Conservation (phyloP, 92 coral and sea anemone genomes). For the Zoanthus sansibaricus region DNA sequence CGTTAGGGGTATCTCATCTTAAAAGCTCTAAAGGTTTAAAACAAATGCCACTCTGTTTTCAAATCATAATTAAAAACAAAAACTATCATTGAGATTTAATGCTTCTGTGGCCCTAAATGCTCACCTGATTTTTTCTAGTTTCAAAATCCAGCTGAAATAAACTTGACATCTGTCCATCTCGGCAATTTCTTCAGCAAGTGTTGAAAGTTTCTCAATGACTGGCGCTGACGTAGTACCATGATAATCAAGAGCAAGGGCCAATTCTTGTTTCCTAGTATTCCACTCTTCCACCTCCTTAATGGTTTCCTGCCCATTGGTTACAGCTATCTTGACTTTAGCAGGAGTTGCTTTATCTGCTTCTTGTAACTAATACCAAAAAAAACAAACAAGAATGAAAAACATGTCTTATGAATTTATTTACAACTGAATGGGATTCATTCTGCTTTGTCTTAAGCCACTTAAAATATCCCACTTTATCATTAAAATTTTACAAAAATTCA, state of each 20-base stretch:
- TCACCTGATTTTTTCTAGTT: constrained; percentile 86
- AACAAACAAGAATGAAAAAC: not conserved
- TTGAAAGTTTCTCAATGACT: constrained; percentile 67
- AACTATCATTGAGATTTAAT: not conserved
- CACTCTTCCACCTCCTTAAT: constrained; percentile 59
- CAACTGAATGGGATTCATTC: no score
- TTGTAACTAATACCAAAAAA: constrained; percentile 54
- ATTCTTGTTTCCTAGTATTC: constrained; percentile 45
- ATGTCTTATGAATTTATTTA: no score
- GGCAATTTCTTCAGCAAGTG: constrained; percentile 71
- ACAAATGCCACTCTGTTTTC: no score
- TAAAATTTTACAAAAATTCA: no score
- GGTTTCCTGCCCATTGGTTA: constrained; percentile 68
- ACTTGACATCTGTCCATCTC: constrained; percentile 87
- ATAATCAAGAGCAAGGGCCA: constrained; percentile 56
- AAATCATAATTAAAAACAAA: not conserved
- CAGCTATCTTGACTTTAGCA: constrained; percentile 69
- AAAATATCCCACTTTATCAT: no score
- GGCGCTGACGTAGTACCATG: constrained; percentile 69
- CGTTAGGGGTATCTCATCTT: no score
- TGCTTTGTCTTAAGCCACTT: no score
- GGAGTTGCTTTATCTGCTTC: constrained; percentile 77
- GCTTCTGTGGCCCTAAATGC: not conserved
- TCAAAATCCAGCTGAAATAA: constrained; percentile 90
- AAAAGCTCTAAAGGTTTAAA: no score